These are phyloP conservation scores for Chouioia cunea DNA, from an alignment of 2,888 invertebrate genomes.

Conservation along the genomic window DNA sequence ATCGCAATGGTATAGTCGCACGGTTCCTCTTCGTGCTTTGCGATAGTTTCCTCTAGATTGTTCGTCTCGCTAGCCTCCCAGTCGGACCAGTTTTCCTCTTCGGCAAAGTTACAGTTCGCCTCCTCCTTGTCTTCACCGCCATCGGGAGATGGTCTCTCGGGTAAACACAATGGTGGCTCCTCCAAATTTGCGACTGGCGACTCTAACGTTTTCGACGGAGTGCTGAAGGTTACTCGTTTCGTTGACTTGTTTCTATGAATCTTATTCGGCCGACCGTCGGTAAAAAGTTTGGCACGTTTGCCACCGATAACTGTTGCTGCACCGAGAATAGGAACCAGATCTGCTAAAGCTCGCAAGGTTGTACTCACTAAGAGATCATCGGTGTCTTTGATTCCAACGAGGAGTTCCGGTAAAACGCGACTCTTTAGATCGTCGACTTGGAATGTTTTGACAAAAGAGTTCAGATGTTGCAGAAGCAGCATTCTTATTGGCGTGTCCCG, in stretches of 20 bases:
- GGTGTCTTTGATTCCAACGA: conserved; percentile 88
- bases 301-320: conserved; percentile 89
- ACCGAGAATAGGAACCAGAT: conserved; percentile 87
- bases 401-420: conserved; percentile 87
- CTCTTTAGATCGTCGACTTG: conserved; percentile 81
- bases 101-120: conserved; percentile 62
- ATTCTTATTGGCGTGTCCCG: conserved; percentile 87
- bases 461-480: conserved; percentile 83
- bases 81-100: conserved; percentile 85
- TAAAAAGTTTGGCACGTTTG: conserved; percentile 81
- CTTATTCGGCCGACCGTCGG: conserved; percentile 84
- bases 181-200: neutral
- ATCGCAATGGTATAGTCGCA: neutral
- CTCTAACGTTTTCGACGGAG: conserved; percentile 30
- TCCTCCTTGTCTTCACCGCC: conserved; percentile 81
- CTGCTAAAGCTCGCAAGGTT: conserved; percentile 85
- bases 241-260: conserved; percentile 55
- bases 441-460: conserved; percentile 81
- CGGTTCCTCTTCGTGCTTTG: neutral
- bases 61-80: conserved; percentile 74
- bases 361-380: conserved; percentile 86
- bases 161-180: conserved; percentile 66
- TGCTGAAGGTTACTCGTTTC: conserved; percentile 30
- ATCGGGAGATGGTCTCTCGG: conserved; percentile 84
- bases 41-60: conserved; percentile 15